These are phyloP conservation scores for Xanthorhoe spadicearia DNA, from an alignment of 2,888 invertebrate genomes.

Conservation along the genomic window DNA sequence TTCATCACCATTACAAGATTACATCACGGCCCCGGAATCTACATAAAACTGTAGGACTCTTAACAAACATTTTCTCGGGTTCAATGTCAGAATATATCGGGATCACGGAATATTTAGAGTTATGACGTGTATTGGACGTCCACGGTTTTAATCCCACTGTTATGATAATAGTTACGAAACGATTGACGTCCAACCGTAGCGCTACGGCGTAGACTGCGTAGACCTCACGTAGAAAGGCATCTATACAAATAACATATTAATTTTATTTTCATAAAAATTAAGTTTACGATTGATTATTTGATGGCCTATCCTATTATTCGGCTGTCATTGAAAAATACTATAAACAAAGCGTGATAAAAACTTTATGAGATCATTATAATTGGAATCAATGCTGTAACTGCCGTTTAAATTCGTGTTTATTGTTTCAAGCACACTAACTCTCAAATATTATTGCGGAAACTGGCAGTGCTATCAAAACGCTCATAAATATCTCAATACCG, in stretches of 20 bases:
- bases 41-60: conserved; percentile 14
- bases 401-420: conserved; percentile 29
- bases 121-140: conserved; percentile 33
- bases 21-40: conserved; percentile 9
- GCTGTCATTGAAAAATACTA: conserved; percentile 17
- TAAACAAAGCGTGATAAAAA: conserved; percentile 19
- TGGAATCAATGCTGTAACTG: conserved; percentile 16
- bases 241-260: neutral
- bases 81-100: conserved; percentile 39
- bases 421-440: conserved; percentile 23
- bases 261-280: too few relatives aligned
- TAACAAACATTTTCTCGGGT: conserved; percentile 28
- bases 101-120: conserved; percentile 32
- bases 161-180: conserved; percentile 31
- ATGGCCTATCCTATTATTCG: conserved; percentile 15
- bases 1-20: conserved; percentile 18
- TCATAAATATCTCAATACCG: conserved; percentile 28
- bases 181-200: conserved; percentile 28
- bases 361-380: conserved; percentile 23
- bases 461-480: conserved; percentile 26
- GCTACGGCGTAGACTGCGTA: conserved; percentile 36
- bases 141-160: conserved; percentile 26
- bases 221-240: conserved; percentile 36
- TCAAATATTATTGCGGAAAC: conserved; percentile 38
- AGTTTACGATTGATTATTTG: neutral